Evolutionary conservation across 2,888 invertebrate species (phyloP).

Genomic region (Anarsia innoxiella): DNA sequence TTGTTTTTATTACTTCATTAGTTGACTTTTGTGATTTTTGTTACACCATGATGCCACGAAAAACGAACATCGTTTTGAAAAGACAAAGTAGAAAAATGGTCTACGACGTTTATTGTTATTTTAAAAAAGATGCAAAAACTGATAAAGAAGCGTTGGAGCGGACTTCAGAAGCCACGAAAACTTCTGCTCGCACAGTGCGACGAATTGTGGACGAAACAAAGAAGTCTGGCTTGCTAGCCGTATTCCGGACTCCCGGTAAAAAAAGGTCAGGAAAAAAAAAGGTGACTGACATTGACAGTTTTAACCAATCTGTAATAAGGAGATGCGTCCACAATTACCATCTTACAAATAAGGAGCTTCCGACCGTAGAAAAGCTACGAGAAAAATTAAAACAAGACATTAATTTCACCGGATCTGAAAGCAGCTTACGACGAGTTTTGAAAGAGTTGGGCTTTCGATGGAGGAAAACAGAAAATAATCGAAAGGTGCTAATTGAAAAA

Average conservation of each 20-base stretch:
- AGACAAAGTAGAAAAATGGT: conserved; percentile 6
- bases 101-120: conserved; percentile 5
- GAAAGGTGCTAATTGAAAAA: conserved; percentile 22
- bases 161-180: conserved; percentile 3
- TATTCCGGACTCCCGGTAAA: conserved; percentile 1
- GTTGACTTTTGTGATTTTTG: neutral
- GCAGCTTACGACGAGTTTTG: conserved; percentile 12
- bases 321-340: conserved; percentile 28
- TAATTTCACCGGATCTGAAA: conserved; percentile 20
- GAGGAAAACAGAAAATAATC: conserved; percentile 23
- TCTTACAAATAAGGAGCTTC: conserved; percentile 13
- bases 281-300: conserved; percentile 25
- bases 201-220: neutral
- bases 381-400: conserved; percentile 18
- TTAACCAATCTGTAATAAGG: conserved; percentile 28
- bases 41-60: conserved; percentile 2
- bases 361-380: conserved; percentile 21
- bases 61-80: conserved; percentile 3
- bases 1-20: neutral
- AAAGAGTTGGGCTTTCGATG: conserved; percentile 14
- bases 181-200: neutral
- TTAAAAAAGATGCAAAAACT: conserved; percentile 4
- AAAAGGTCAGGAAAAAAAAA: conserved; percentile 12
- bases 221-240: neutral
- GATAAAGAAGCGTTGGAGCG: conserved; percentile 2